Conservation (phyloP, 1,140 invertebrate genomes). For the Orius insidiosus region DNA sequence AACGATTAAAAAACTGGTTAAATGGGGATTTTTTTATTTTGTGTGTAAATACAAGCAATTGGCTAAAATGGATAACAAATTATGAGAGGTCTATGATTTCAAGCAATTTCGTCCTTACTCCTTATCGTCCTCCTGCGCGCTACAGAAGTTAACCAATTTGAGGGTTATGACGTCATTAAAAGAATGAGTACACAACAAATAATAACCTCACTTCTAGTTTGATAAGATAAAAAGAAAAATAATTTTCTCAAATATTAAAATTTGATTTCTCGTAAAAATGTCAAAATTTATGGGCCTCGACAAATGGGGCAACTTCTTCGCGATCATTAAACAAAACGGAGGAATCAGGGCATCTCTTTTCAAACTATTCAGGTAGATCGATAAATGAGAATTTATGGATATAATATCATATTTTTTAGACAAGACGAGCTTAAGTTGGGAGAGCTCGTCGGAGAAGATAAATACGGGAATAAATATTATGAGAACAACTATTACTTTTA, state of each 20-base stretch:
- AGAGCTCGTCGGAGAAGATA: constrained; percentile 75
- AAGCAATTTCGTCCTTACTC: too few species aligned
- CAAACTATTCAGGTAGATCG: constrained; percentile 55
- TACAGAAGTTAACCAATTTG: too few species aligned
- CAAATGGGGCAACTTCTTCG: constrained; percentile 45
- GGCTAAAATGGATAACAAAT: too few species aligned
- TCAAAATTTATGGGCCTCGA: constrained; percentile 31
- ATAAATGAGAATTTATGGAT: constrained; percentile 21
- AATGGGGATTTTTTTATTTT: too few species aligned
- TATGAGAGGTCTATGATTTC: too few species aligned
- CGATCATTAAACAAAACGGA: constrained; percentile 56
- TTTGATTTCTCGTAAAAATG: constrained; percentile 6
- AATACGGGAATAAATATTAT: constrained; percentile 93
- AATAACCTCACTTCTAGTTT: too few species aligned
- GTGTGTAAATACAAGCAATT: too few species aligned
- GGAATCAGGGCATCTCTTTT: constrained; percentile 48
- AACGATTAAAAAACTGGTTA: too few species aligned
- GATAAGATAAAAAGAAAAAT: too few species aligned
- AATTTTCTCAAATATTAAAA: neutral
- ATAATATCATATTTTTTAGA: constrained; percentile 32
- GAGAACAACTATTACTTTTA: constrained; percentile 82
- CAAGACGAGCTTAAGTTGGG: constrained; percentile 78
- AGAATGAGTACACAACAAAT: too few species aligned
- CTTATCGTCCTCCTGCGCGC: too few species aligned
- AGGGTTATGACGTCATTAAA: too few species aligned